phyloP scores from a whole-genome alignment of 2,797 vertebrate genomes.

The Rhinella marina region DNA sequence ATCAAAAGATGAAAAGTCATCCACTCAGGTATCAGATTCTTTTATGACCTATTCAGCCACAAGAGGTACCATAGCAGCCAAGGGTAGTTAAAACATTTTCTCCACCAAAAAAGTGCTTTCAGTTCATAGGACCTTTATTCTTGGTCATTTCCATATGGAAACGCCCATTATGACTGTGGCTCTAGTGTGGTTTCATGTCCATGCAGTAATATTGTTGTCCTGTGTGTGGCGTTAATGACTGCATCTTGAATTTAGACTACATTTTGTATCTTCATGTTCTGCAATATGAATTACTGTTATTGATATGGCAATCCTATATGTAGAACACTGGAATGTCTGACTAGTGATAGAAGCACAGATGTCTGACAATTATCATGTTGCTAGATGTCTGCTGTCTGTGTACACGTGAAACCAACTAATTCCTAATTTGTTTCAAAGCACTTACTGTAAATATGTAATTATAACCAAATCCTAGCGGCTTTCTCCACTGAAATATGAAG shows the following conservation, averaged over 20 bases:
- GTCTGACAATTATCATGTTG: constrained; percentile 14
- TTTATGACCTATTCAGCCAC: no score
- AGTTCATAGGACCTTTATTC: no score
- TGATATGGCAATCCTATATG: constrained; percentile 27
- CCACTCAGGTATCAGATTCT: no score
- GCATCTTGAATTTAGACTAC: constrained; percentile 3
- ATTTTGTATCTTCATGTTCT: constrained; percentile 16
- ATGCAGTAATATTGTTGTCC: constrained; percentile 3
- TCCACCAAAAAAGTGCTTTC: background rate
- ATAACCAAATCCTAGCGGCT: constrained; percentile 43
- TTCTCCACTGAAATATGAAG: constrained; percentile 38
- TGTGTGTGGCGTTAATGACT: background rate
- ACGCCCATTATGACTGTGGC: background rate
- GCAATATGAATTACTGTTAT: constrained; percentile 15
- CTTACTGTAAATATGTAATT: constrained; percentile 52
- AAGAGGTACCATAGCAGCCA: background rate
- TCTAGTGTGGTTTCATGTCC: background rate
- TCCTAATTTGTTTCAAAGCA: constrained; percentile 32
- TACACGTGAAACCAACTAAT: constrained; percentile 40
- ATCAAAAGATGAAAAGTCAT: no score
- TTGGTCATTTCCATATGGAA: no score
- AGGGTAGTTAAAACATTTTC: background rate
- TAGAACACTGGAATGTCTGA: constrained; percentile 44
- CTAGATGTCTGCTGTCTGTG: constrained; percentile 17
- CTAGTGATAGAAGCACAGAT: constrained; percentile 10